phyloP scores from a whole-genome alignment of 2,113 vertebrate genomes.

The Motacilla tschutschensis region DNA sequence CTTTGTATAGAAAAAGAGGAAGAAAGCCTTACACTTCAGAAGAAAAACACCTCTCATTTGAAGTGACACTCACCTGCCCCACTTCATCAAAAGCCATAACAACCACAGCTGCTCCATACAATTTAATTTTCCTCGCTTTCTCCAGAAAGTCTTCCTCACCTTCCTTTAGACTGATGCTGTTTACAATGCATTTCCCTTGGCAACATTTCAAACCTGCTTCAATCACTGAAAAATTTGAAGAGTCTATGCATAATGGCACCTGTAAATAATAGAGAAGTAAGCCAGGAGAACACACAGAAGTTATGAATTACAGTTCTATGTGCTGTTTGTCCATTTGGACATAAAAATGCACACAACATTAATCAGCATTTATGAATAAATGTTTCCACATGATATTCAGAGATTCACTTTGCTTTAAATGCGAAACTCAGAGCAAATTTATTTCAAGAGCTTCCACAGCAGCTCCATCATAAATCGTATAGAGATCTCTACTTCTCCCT shows the following conservation, averaged over 20 bases:
- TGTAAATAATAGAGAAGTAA: slow-evolving; percentile 37
- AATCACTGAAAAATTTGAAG: slow-evolving; percentile 93
- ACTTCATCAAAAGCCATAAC: slow-evolving; percentile 97
- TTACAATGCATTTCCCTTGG: slow-evolving; percentile 96
- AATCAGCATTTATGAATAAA: not conserved
- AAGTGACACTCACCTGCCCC: slow-evolving; percentile 82
- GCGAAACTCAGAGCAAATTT: not conserved
- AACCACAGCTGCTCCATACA: slow-evolving; percentile 90
- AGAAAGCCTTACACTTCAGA: not conserved
- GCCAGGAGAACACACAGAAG: not conserved
- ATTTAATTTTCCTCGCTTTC: slow-evolving; percentile 82
- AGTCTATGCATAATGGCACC: slow-evolving; percentile 96
- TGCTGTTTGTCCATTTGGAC: not conserved
- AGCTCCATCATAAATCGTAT: not conserved
- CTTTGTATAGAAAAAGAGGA: not conserved
- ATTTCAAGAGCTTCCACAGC: not conserved
- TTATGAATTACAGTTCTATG: not conserved
- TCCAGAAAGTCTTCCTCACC: slow-evolving; percentile 89
- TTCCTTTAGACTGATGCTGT: slow-evolving; percentile 97
- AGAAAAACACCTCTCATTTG: not conserved
- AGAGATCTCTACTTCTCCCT: not conserved
- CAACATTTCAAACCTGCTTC: slow-evolving; percentile 94
- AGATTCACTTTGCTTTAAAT: not conserved
- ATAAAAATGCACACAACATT: not conserved
- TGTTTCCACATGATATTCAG: not conserved